These are phyloP conservation scores for Limnephilus auricula DNA, from an alignment of 2,888 invertebrate genomes.

Conservation along the genomic window DNA sequence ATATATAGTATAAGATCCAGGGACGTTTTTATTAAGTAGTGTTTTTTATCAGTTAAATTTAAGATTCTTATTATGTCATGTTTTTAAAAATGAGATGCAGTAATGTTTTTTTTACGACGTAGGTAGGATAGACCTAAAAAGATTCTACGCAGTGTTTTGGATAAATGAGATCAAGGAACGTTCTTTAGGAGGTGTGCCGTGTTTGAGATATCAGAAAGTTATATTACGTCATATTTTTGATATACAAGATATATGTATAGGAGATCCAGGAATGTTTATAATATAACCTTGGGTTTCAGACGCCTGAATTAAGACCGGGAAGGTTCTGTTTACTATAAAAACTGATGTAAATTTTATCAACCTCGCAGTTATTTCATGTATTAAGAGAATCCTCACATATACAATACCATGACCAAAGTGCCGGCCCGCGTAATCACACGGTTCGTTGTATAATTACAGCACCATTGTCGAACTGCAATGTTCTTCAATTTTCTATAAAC, in stretches of 20 bases:
- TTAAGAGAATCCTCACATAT: neutral
- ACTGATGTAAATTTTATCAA: neutral
- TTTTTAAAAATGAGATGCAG: too few relatives aligned
- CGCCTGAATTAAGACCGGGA: neutral
- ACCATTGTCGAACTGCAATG: constrained; percentile 13
- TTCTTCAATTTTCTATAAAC: constrained; percentile 15
- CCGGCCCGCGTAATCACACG: neutral
- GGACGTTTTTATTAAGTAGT: too few relatives aligned
- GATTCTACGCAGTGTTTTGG: too few relatives aligned
- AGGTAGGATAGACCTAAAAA: too few relatives aligned
- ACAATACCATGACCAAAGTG: neutral
- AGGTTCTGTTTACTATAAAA: neutral
- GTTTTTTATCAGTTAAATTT: too few relatives aligned
- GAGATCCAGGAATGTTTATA: neutral
- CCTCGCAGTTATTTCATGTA: neutral
- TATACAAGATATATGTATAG: neutral
- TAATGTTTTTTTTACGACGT: too few relatives aligned
- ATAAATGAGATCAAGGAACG: too few relatives aligned
- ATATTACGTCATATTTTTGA: too few relatives aligned
- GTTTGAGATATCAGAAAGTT: too few relatives aligned
- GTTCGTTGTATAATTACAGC: constrained; percentile 10
- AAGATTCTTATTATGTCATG: too few relatives aligned
- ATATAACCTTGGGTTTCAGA: neutral
- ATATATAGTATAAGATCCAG: too few relatives aligned
- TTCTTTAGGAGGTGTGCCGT: too few relatives aligned